These are phyloP conservation scores for Dasyurus viverrinus DNA, from an alignment of 2,113 vertebrate species.

Conservation along the genomic window DNA sequence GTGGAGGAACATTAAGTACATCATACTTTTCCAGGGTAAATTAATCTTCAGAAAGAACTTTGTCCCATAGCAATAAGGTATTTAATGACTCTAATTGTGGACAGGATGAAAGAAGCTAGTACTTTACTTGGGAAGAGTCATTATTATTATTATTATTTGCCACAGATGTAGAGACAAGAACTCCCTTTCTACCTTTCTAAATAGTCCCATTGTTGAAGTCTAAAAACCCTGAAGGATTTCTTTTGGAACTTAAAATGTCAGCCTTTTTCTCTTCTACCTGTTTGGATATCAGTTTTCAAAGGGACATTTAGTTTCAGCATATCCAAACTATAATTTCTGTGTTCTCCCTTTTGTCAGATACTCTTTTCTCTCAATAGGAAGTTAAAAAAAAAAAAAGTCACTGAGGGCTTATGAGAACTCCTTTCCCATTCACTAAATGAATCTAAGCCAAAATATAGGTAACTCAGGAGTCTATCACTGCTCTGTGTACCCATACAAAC, in stretches of 20 bases:
- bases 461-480: neutral
- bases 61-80: neutral
- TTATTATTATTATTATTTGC: neutral
- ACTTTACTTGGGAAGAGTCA: neutral
- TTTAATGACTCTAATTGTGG: neutral
- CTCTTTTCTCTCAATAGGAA: neutral
- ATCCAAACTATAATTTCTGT: neutral
- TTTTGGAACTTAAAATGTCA: neutral
- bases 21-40: neutral
- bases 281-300: constrained; percentile 14
- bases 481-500: neutral
- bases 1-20: neutral
- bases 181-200: neutral
- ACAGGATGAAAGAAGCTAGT: neutral
- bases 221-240: constrained; percentile 5
- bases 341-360: neutral
- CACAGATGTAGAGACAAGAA: neutral
- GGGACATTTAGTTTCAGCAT: neutral
- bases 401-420: neutral
- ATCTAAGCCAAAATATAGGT: neutral
- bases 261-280: neutral
- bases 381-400: neutral
- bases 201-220: neutral
- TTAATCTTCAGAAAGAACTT: neutral
- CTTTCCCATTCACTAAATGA: neutral